phyloP scores from a whole-genome alignment of 2,888 invertebrate species.

The Bombyx huttoni region DNA sequence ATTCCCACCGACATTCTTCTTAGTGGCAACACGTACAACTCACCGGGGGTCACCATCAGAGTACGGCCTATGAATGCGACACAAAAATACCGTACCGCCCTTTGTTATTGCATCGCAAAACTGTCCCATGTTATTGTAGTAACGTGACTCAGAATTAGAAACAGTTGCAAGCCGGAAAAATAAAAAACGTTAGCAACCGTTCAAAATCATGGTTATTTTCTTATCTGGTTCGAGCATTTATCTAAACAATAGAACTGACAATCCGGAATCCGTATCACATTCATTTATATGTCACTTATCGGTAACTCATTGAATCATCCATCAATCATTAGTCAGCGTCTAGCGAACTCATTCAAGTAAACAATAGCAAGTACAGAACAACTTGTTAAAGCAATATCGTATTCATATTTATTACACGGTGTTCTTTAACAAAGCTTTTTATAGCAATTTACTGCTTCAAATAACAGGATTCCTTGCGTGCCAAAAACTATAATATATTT shows the following conservation, averaged over 20 bases:
- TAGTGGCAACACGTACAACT: conserved; percentile 53
- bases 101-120: conserved; percentile 46
- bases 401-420: conserved; percentile 4
- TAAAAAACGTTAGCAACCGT: background rate
- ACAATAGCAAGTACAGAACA: conserved; percentile 27
- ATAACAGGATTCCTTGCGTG: background rate
- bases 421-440: background rate
- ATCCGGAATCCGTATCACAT: conserved; percentile 18
- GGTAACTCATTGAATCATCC: conserved; percentile 53
- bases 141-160: conserved; percentile 32
- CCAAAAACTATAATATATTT: background rate
- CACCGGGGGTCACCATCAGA: conserved; percentile 39
- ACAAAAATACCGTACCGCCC: conserved; percentile 31
- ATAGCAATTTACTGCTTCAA: background rate
- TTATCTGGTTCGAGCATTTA: conserved; percentile 2
- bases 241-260: conserved; percentile 19
- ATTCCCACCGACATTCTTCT: conserved; percentile 62
- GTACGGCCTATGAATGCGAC: conserved; percentile 31
- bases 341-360: conserved; percentile 27
- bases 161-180: background rate
- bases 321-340: conserved; percentile 52
- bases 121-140: conserved; percentile 23
- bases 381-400: conserved; percentile 4
- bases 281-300: conserved; percentile 32
- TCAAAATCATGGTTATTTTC: background rate